Conservation (phyloP, 2,797 vertebrate genomes). For the Trachurus trachurus region DNA sequence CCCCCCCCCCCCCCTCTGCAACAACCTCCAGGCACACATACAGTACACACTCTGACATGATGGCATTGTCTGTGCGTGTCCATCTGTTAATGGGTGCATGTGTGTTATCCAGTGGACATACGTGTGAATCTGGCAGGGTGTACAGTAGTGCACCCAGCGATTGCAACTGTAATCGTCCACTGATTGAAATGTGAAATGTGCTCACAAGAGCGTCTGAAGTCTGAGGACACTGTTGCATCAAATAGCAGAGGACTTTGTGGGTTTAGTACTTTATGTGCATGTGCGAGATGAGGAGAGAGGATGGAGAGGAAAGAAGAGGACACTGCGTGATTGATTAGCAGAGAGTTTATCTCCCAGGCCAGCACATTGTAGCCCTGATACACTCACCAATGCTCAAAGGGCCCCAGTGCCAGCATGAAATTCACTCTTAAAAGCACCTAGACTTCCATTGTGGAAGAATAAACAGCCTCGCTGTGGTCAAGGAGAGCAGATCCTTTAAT, state of each 20-base stretch:
- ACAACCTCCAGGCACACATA: conserved; percentile 15
- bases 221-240: conserved; percentile 29
- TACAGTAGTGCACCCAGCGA: conserved; percentile 22
- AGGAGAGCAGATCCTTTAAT: conserved; percentile 74
- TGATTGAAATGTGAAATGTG: conserved; percentile 69
- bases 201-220: conserved; percentile 23
- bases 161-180: conserved; percentile 47
- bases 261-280: neutral
- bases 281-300: conserved; percentile 11
- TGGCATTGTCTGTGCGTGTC: conserved; percentile 35
- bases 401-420: conserved; percentile 65
- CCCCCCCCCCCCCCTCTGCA: neutral
- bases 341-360: conserved; percentile 76
- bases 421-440: conserved; percentile 68
- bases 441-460: conserved; percentile 70
- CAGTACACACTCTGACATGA: conserved; percentile 26
- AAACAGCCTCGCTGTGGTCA: conserved; percentile 69
- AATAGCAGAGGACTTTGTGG: conserved; percentile 29
- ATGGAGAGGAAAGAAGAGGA: conserved; percentile 21
- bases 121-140: conserved; percentile 34
- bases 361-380: conserved; percentile 65
- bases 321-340: conserved; percentile 78
- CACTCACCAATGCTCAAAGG: conserved; percentile 69
- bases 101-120: conserved; percentile 38
- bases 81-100: conserved; percentile 11